phyloP scores from a whole-genome alignment of 2,113 vertebrate genomes.

The Felis catus region F.catus_Fca126_mat1.0 CM031416.1:14818001-14818500 shows the following conservation, averaged over 20 bases:
- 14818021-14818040: background rate
- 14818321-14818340: too few relatives aligned
- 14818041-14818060: background rate
- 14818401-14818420: too few relatives aligned
- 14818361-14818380: too few relatives aligned
- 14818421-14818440: too few relatives aligned
- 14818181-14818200: background rate
- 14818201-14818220: background rate
- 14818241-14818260: background rate
- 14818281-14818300: too few relatives aligned
- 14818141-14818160: background rate
- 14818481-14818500: background rate
- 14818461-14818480: too few relatives aligned
- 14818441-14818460: too few relatives aligned
- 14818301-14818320: too few relatives aligned
- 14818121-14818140: background rate
- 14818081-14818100: background rate
- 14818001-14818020: background rate
- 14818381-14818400: too few relatives aligned
- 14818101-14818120: background rate
- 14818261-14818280: too few relatives aligned
- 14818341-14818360: too few relatives aligned
- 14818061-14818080: rapidly evolving
- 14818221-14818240: background rate
- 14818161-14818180: background rate